phyloP scores from a whole-genome alignment of 2,113 vertebrate genomes.

The Narcine bancroftii region DNA sequence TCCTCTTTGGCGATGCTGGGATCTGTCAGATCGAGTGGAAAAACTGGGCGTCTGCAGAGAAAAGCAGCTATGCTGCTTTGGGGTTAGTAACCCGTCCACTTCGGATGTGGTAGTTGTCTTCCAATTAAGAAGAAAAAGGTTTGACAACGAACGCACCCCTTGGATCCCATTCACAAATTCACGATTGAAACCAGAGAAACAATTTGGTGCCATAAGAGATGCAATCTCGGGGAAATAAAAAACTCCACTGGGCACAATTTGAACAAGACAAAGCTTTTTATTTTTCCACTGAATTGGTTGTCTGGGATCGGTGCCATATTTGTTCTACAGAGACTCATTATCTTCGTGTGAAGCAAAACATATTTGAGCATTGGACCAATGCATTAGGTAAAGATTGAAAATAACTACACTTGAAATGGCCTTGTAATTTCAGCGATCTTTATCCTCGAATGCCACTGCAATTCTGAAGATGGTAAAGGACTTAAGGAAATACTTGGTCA shows the following conservation, averaged over 20 bases:
- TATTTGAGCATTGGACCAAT: not conserved
- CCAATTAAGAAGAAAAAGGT: not conserved
- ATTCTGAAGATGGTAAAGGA: not conserved
- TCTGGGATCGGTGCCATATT: conserved; percentile 13
- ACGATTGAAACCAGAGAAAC: not conserved
- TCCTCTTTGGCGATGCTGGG: no score
- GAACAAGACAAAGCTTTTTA: conserved; percentile 19
- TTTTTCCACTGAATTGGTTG: conserved; percentile 29
- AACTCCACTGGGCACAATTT: conserved; percentile 21
- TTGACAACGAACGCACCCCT: not conserved
- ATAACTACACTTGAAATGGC: not conserved
- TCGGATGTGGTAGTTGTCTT: not conserved
- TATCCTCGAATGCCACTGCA: not conserved
- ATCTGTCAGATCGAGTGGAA: no score
- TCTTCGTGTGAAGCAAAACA: conserved; percentile 23
- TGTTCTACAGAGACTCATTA: conserved; percentile 34
- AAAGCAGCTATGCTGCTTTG: not conserved
- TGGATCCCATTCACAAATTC: not conserved
- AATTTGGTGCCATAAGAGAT: not conserved
- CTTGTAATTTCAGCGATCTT: not conserved
- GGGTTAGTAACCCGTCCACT: not conserved
- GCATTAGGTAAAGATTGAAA: conserved; percentile 19
- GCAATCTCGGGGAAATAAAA: not conserved
- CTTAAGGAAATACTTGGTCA: no score
- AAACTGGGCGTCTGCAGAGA: not conserved